Evolutionary conservation across 2,888 invertebrate species (phyloP), one percentile per base, ranked within the genome.

Genomic region (Eupithecia subumbrata): DNA sequence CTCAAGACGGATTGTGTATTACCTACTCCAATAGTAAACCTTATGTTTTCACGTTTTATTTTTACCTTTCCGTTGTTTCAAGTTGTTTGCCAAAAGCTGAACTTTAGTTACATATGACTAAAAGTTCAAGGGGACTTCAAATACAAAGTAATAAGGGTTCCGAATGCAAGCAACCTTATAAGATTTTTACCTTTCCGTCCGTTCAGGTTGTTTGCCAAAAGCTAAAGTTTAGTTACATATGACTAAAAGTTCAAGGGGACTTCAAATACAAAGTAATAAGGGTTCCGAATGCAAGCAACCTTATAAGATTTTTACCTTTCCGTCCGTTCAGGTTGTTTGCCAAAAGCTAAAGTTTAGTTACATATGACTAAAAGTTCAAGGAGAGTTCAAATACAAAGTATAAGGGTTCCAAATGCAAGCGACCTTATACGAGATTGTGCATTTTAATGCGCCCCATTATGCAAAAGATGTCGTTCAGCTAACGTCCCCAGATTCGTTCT

Each of bases 391-490:
- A 66, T 72, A 45, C 30, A 40, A 34, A 45, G 16, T 16, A 45
- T n/a, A n/a, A n/a, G n/a, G n/a, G n/a, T n/a, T n/a, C n/a, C n/a
- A n/a, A n/a, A n/a, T n/a, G n/a, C n/a, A n/a, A n/a, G n/a, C n/a
- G 71, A 71, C 68, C 74, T 45, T 22, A 70, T 43, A 69, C 18
- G 45, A 64, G 45, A 22, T 56, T 60, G 22, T 73, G 76, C 70
- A 70, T 73, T 76, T 60, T 73, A 70, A 70, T 70, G 25, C n/a
- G 37, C 2, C n/a, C 18, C 70, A 76, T 76, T 76, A 76, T 72
- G 75, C 72, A 72, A 72, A 72, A 72, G 66, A 70, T 52, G 45
- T 66, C 72, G 56, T 75, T 34, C 43, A 72, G 69, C 69, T 69
- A 72, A 75, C 64, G 72, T 66, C 69, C 69, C 56, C 40, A 37